A percentile compares a stretch with the other conserved stretches of the same genome.
Evolutionary conservation across 2,888 invertebrate species (phyloP).

Genomic region (Trichogramma dendrolimi): DNA sequence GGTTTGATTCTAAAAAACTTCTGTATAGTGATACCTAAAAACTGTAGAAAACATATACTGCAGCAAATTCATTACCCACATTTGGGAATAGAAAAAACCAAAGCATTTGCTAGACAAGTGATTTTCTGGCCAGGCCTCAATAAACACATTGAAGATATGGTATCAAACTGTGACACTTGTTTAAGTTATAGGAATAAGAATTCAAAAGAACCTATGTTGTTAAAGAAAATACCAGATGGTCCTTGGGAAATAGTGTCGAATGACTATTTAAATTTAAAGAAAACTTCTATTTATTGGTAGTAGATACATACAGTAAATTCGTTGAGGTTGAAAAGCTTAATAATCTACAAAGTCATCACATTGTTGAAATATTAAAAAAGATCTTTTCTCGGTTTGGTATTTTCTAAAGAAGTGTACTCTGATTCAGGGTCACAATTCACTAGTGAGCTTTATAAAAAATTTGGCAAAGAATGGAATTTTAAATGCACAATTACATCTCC

Average conservation of each 20-base stretch:
- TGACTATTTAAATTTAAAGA: slow-evolving; percentile 27
- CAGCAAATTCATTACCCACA: slow-evolving; percentile 28
- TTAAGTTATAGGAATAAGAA: slow-evolving; percentile 10
- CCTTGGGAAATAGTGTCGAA: slow-evolving; percentile 25
- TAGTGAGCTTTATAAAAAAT: slow-evolving; percentile 17
- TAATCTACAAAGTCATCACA: slow-evolving; percentile 7
- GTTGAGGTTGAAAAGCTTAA: slow-evolving; percentile 4
- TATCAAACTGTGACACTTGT: slow-evolving; percentile 20
- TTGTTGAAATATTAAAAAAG: slow-evolving; percentile 17
- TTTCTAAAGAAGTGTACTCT: slow-evolving; percentile 22
- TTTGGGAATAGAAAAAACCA: slow-evolving; percentile 26
- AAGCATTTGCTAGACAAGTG: slow-evolving; percentile 21
- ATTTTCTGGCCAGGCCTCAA: slow-evolving; percentile 28
- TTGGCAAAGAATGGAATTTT: slow-evolving; percentile 24
- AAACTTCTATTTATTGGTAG: slow-evolving; percentile 31
- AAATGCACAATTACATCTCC: slow-evolving; percentile 14
- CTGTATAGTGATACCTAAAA: slow-evolving; percentile 27
- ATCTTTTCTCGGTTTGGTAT: slow-evolving; percentile 24
- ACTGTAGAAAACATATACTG: slow-evolving; percentile 19
- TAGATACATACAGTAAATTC: slow-evolving; percentile 31
- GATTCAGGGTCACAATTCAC: slow-evolving; percentile 25
- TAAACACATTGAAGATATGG: slow-evolving; percentile 23
- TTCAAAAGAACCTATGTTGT: slow-evolving; percentile 25
- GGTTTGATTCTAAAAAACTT: slow-evolving; percentile 27
- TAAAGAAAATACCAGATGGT: slow-evolving; percentile 24